Conservation (phyloP, 2,888 invertebrate genomes). For the Lottia gigantea region DNA sequence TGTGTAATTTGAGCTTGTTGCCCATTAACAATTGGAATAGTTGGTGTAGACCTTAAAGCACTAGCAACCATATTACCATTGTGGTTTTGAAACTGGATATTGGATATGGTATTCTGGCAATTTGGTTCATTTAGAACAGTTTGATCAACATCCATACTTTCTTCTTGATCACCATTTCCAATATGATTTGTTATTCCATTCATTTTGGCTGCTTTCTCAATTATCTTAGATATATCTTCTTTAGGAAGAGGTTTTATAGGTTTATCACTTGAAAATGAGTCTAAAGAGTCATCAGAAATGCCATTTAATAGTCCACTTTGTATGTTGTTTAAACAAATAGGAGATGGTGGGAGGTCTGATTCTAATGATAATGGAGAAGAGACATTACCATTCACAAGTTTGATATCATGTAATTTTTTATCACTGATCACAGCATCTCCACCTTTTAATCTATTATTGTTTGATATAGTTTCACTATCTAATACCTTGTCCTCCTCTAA, state of each 20-base stretch:
- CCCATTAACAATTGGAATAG: conserved; percentile 12
- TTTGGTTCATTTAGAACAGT: neutral
- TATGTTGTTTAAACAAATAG: conserved; percentile 12
- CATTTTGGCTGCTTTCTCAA: conserved; percentile 41
- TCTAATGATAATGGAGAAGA: conserved; percentile 34
- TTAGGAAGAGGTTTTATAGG: conserved; percentile 12
- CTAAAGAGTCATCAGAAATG: conserved; percentile 2
- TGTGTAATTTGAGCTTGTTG: conserved; percentile 16
- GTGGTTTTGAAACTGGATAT: neutral
- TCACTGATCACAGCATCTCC: neutral
- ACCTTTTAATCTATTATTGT: neutral
- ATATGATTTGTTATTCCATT: conserved; percentile 53
- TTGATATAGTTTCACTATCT: conserved; percentile 6
- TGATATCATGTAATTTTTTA: conserved; percentile 22
- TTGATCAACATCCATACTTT: conserved; percentile 16
- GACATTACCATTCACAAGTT: conserved; percentile 36
- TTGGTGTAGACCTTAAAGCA: conserved; percentile 10
- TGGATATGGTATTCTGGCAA: neutral
- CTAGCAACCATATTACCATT: conserved; percentile 20
- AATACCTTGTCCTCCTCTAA: neutral
- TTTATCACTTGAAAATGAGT: conserved; percentile 4
- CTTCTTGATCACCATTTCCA: conserved; percentile 24
- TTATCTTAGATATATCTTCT: conserved; percentile 19
- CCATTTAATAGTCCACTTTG: neutral
- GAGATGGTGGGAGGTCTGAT: conserved; percentile 36